A percentile compares a stretch with the other conserved stretches of the same genome.
Conservation (phyloP, 1,140 invertebrate genomes). For the Zaprionus lachaisei region DNA sequence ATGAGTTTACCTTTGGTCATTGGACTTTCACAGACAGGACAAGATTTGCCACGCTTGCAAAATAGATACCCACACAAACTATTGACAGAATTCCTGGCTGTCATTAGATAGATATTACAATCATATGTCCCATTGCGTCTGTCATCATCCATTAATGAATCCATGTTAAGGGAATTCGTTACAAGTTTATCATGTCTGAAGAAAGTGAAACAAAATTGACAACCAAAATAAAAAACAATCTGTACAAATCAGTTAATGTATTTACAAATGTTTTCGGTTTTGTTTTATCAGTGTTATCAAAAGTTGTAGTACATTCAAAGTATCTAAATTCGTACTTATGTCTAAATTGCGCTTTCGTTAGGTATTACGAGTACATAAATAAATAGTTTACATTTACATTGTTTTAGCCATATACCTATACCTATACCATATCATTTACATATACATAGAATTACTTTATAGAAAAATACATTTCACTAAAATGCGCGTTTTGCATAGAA, state of each 20-base stretch:
- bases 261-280: conserved; percentile 40
- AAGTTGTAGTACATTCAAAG: conserved; percentile 52
- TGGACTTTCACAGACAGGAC: not conserved
- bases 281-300: conserved; percentile 59
- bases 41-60: not conserved
- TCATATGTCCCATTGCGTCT: not conserved
- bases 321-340: conserved; percentile 48
- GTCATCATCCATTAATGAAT: not conserved
- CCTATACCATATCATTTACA: conserved; percentile 32
- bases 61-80: not conserved
- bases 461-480: conserved; percentile 82
- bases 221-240: not conserved
- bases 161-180: not conserved
- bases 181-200: not conserved
- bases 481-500: conserved; percentile 71
- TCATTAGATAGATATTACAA: not conserved
- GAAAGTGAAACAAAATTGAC: too few species aligned
- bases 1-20: not conserved
- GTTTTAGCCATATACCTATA: conserved; percentile 1
- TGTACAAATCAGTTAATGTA: conserved; percentile 1
- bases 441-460: conserved; percentile 59
- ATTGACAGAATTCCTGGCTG: not conserved
- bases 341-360: conserved; percentile 45
- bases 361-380: conserved; percentile 35
- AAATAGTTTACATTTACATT: conserved; percentile 33